A percentile compares a stretch with the other conserved stretches of the same genome.
phyloP scores from a whole-genome alignment of 2,113 vertebrate genomes.

The Psilopogon haemacephalus region DNA sequence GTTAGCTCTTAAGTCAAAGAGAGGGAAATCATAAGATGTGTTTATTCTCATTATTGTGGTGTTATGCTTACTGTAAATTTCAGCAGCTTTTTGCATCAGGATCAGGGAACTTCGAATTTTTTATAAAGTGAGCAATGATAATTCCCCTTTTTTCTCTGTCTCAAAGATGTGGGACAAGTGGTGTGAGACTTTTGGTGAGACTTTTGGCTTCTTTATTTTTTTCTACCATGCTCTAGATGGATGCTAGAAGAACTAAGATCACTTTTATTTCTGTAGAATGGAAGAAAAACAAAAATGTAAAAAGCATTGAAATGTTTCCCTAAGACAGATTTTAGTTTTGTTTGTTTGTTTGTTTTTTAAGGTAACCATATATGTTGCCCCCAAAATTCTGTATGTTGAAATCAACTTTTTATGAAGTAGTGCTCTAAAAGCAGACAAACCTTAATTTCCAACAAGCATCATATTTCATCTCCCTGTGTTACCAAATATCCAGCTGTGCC shows the following conservation, averaged over 20 bases:
- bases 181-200: not conserved
- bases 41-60: not conserved
- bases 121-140: not conserved
- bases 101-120: not conserved
- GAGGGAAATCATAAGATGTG: not conserved
- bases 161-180: not conserved
- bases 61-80: not conserved
- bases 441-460: not conserved
- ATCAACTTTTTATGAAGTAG: not conserved
- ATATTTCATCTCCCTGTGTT: not conserved
- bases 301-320: not conserved
- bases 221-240: not conserved
- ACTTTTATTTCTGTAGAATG: not conserved
- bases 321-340: not conserved
- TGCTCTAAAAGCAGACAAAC: constrained; percentile 27
- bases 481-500: constrained; percentile 23
- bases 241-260: not conserved
- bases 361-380: not conserved
- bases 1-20: not conserved
- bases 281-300: not conserved
- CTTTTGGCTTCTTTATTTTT: not conserved
- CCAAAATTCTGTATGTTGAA: not conserved
- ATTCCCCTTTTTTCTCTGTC: not conserved
- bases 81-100: not conserved
- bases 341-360: not conserved